A percentile compares a stretch with the other conserved stretches of the same genome.
These are phyloP conservation scores for Procambarus virginalis DNA, from an alignment of 1,140 invertebrate genomes.

Conservation along the genomic window DNA sequence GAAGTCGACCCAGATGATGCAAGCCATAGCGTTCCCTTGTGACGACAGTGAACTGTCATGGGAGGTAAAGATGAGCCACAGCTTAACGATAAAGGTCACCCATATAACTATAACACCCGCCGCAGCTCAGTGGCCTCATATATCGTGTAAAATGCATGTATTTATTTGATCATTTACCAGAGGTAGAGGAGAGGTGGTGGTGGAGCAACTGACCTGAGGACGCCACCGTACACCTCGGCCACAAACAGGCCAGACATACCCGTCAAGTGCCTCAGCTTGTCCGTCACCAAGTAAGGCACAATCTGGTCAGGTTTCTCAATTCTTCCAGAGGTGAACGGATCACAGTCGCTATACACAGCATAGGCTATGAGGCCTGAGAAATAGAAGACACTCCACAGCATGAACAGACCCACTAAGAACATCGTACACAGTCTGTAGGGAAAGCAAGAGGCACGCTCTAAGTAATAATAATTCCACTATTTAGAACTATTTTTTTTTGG, in stretches of 20 bases:
- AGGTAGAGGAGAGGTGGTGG: too few relatives aligned
- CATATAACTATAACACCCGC: too few relatives aligned
- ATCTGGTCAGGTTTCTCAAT: slow-evolving; percentile 10
- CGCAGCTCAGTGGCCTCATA: too few relatives aligned
- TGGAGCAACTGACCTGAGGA: slow-evolving; percentile 11
- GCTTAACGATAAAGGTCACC: too few relatives aligned
- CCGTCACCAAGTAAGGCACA: background rate
- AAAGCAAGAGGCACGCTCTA: slow-evolving; percentile 1
- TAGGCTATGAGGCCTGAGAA: slow-evolving; percentile 16
- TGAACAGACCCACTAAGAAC: background rate
- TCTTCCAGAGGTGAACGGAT: background rate
- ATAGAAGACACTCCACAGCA: slow-evolving; percentile 8
- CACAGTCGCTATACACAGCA: background rate
- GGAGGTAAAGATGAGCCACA: background rate
- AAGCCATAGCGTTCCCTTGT: slow-evolving; percentile 12
- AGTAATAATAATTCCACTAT: background rate
- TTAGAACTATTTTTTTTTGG: background rate
- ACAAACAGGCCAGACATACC: slow-evolving; percentile 35
- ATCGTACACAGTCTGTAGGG: background rate
- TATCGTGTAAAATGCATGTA: too few relatives aligned
- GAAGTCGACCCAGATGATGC: slow-evolving; percentile 32
- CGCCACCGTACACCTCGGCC: slow-evolving; percentile 28
- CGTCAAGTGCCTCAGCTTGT: too few relatives aligned
- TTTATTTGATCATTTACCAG: too few relatives aligned
- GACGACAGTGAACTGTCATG: background rate